Evolutionary conservation across 2,888 invertebrate genomes (phyloP), one percentile per base, ranked within the genome.

Genomic region (Pristionchus entomophagus): DNA sequence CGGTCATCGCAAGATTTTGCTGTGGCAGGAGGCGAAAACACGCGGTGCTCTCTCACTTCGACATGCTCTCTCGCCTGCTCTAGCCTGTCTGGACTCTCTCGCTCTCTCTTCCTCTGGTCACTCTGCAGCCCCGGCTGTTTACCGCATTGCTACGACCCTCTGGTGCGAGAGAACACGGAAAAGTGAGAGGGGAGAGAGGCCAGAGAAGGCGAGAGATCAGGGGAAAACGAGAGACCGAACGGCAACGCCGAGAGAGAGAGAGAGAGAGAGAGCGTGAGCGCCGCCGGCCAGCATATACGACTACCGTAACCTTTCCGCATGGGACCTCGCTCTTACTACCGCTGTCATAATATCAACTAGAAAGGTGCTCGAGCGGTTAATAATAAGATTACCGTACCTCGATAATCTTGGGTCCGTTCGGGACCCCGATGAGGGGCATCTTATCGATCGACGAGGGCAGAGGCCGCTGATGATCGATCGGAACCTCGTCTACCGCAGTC

Each of bases 391-490:
- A 41, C 59, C 82, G 41, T 59, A 82, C 82, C 82, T 82, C 82
- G 38, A 82, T 82, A 32, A 82, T 82, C 19, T 41, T 82, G 29
- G 82, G 82, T 82, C 82, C 82, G 59, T 56, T 38, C 59, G 82
- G 56, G 41, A 59, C 38, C 1, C 56, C 59, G 38, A 59, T 59
- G 14, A 82, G n/a, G 41, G 59, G 26, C 51, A 35, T n/a, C 65
- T 65, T 65, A 26, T 77, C 82, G 22, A 65, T 35, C 22, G n/a
- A 32, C 19, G 51, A 8, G 4, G 22, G 38, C 41, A 38, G 38
- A 0, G 26, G 4, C 22, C 32, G 17, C 32, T 8, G 53, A 19
- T 29, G 29, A 53, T 80, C 80, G 78, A 80, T 80, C 82, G 82
- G 59, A 17, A 14, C 17, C 38, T 82, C 82, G 45, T 82, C 82